phyloP scores from a whole-genome alignment of 2,797 vertebrate genomes.

The Chelidonichthys spinosus region DNA sequence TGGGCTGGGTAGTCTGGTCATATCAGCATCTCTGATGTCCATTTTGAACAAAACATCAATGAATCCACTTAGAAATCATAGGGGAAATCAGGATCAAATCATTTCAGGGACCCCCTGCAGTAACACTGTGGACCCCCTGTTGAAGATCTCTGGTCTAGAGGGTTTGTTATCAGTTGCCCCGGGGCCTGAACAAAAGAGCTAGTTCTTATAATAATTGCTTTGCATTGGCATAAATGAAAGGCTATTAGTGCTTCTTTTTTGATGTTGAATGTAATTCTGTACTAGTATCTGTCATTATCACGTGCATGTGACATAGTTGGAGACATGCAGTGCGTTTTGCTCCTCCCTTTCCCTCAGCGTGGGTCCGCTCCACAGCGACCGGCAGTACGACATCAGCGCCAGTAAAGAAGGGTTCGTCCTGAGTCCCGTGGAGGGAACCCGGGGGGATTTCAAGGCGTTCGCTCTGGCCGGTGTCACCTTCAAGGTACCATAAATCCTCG shows the following conservation, averaged over 20 bases:
- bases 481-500: slow-evolving; percentile 82
- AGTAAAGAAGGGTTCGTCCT: slow-evolving; percentile 96
- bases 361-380: slow-evolving; percentile 95
- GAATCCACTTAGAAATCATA: background rate
- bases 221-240: background rate
- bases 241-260: background rate
- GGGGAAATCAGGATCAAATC: too few relatives aligned
- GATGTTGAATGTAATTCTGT: background rate
- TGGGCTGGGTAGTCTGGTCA: too few relatives aligned
- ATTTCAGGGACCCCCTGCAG: too few relatives aligned
- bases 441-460: slow-evolving; percentile 96
- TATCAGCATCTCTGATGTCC: too few relatives aligned
- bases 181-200: background rate
- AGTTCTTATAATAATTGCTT: background rate
- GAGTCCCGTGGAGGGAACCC: slow-evolving; percentile 90
- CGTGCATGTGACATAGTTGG: background rate
- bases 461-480: slow-evolving; percentile 97
- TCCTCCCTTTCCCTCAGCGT: slow-evolving; percentile 81
- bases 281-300: background rate
- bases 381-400: slow-evolving; percentile 91
- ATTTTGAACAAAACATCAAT: background rate
- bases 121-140: too few relatives aligned
- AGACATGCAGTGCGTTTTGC: background rate
- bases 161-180: background rate
- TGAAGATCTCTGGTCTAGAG: background rate